Percentiles rank a stretch among this genome's conserved stretches.
Conservation (phyloP, 2,797 vertebrate genomes). For the Graptemys geographica region DNA sequence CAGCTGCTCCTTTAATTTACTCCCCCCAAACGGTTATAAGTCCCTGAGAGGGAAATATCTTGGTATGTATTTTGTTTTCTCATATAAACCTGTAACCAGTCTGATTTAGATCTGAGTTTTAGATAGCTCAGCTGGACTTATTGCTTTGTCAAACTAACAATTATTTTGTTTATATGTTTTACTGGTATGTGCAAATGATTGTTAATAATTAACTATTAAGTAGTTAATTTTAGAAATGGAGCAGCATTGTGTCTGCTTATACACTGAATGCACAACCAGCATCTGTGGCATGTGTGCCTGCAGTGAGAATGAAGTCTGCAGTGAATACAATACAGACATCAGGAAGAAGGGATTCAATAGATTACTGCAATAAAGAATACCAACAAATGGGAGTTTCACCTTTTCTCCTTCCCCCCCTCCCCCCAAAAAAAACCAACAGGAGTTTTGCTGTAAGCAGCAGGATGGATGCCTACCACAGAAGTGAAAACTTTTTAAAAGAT, state of each 20-base stretch:
- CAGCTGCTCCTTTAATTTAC: background rate
- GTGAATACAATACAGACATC: background rate
- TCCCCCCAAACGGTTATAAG: background rate
- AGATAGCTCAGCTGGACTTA: background rate
- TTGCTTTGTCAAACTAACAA: background rate
- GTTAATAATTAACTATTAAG: background rate
- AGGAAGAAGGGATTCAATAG: background rate
- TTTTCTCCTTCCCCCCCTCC: fast-evolving
- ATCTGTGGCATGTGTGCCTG: background rate
- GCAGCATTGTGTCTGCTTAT: background rate
- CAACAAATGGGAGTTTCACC: background rate
- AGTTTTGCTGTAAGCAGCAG: background rate
- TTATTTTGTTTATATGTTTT: background rate
- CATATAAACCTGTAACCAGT: background rate
- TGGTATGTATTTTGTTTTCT: background rate
- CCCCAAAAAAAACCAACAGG: background rate
- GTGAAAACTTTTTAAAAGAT: background rate
- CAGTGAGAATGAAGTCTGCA: background rate
- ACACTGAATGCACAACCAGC: background rate
- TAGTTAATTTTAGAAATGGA: background rate
- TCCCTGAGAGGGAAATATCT: background rate
- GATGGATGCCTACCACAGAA: background rate
- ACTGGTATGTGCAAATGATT: background rate
- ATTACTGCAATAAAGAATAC: background rate
- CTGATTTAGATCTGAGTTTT: background rate